A percentile compares a stretch with the other conserved stretches of the same genome.
phyloP scores from a whole-genome alignment of 2,888 invertebrate species.

The Prenolepis imparis region DNA sequence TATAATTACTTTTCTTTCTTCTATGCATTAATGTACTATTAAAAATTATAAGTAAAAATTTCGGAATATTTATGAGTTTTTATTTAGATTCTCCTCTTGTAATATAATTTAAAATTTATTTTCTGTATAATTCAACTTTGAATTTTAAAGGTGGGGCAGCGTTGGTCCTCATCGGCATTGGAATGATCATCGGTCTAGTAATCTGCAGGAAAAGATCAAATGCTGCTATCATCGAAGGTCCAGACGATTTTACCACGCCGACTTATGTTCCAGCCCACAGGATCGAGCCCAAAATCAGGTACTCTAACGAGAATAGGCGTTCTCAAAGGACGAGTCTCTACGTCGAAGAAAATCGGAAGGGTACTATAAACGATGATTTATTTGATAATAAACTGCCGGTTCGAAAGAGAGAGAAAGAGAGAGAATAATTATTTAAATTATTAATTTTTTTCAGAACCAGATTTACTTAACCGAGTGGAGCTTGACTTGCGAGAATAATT shows the following conservation, averaged over 20 bases:
- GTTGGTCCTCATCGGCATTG: constrained; percentile 83
- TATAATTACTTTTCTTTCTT: neutral
- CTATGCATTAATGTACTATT: neutral
- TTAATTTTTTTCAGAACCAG: constrained; percentile 80
- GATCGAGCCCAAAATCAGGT: constrained; percentile 83
- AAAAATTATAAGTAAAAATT: neutral
- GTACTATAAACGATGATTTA: constrained; percentile 66
- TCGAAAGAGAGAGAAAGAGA: neutral
- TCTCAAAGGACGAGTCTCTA: constrained; percentile 83
- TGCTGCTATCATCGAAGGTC: constrained; percentile 72
- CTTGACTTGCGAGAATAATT: constrained; percentile 77
- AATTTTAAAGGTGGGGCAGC: constrained; percentile 78
- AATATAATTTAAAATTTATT: constrained; percentile 3
- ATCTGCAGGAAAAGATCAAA: constrained; percentile 82
- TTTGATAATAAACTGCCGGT: neutral
- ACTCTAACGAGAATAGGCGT: constrained; percentile 79
- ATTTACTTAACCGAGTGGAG: constrained; percentile 84
- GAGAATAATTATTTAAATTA: neutral
- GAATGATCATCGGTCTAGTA: constrained; percentile 83
- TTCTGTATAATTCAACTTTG: neutral
- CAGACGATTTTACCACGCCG: constrained; percentile 84
- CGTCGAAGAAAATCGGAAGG: constrained; percentile 83
- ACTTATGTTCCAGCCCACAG: constrained; percentile 83
- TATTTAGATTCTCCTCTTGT: neutral
- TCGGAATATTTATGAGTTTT: neutral